Evolutionary conservation across 2,797 vertebrate genomes (phyloP).

Genomic region (Pseudochaenichthys georgianus): DNA sequence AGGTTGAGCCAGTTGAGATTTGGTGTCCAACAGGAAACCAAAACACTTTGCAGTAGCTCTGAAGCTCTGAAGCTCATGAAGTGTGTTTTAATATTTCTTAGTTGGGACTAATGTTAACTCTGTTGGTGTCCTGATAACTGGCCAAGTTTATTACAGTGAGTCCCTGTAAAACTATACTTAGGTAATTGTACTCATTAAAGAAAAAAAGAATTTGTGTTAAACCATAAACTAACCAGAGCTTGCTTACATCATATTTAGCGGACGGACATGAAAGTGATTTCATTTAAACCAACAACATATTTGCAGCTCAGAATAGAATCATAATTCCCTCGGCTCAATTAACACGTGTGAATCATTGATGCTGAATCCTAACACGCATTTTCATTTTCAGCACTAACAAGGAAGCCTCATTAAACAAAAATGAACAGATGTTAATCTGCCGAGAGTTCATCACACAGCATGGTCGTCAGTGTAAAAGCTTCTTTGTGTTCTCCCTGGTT

Average conservation of each 20-base stretch:
- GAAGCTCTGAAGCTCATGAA: neutral
- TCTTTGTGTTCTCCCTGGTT: conserved; percentile 60
- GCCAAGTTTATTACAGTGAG: no score
- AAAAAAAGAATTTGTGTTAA: neutral
- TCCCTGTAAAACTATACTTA: no score
- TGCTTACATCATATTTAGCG: neutral
- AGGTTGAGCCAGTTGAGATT: no score
- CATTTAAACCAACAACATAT: conserved; percentile 3
- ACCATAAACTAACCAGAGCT: neutral
- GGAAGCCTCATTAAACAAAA: conserved; percentile 53
- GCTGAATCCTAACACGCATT: neutral
- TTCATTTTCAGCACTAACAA: conserved; percentile 46
- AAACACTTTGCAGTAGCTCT: neutral
- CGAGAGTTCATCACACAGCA: conserved; percentile 21
- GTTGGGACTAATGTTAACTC: neutral
- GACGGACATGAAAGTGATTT: neutral
- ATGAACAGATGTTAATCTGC: conserved; percentile 34
- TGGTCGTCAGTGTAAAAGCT: conserved; percentile 65
- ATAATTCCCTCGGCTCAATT: conserved; percentile 22
- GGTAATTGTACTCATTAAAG: no score
- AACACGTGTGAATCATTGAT: conserved; percentile 32
- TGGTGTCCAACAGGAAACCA: neutral
- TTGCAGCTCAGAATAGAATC: neutral
- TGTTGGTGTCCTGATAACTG: no score
- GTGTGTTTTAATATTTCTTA: neutral